phyloP scores from a whole-genome alignment of 2,888 invertebrate species.

The Thecophora atra region DNA sequence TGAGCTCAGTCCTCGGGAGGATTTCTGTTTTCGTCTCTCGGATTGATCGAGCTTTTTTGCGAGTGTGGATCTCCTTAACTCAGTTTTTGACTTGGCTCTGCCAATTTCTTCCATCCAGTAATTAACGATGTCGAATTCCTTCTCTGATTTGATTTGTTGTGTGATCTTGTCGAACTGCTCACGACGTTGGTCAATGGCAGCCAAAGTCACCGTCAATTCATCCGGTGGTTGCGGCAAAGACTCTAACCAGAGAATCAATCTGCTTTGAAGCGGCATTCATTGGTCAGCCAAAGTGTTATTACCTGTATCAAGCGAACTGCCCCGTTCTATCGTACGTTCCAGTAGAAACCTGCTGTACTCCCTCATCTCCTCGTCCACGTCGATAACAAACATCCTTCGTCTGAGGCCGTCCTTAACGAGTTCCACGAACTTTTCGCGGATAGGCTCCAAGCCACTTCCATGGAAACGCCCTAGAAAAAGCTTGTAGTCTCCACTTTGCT shows the following conservation, averaged over 20 bases:
- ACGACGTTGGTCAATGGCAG: constrained; percentile 39
- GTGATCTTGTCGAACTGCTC: constrained; percentile 36
- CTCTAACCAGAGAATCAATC: not conserved
- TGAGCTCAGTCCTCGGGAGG: not conserved
- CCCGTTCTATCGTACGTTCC: too few relatives aligned
- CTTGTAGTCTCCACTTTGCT: constrained; percentile 41
- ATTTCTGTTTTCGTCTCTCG: constrained; percentile 8
- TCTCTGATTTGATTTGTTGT: constrained; percentile 40
- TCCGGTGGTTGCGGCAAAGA: constrained; percentile 21
- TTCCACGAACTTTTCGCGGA: constrained; percentile 53
- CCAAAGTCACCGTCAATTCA: constrained; percentile 14
- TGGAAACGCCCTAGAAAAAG: constrained; percentile 54
- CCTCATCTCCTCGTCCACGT: constrained; percentile 48
- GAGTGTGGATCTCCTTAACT: not conserved
- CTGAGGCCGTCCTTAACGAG: constrained; percentile 50
- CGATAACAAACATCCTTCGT: constrained; percentile 51
- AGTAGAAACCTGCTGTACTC: not conserved
- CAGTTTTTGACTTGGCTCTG: not conserved
- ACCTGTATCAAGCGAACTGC: too few relatives aligned
- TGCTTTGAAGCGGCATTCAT: not conserved
- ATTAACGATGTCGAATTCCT: constrained; percentile 43
- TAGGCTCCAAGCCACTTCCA: constrained; percentile 49
- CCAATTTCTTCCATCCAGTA: constrained; percentile 41
- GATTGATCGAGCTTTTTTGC: constrained; percentile 19
- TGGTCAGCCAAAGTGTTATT: not conserved